Evolutionary conservation across 1,140 invertebrate species (phyloP).

Genomic region (Metopolophium dirhodum): DNA sequence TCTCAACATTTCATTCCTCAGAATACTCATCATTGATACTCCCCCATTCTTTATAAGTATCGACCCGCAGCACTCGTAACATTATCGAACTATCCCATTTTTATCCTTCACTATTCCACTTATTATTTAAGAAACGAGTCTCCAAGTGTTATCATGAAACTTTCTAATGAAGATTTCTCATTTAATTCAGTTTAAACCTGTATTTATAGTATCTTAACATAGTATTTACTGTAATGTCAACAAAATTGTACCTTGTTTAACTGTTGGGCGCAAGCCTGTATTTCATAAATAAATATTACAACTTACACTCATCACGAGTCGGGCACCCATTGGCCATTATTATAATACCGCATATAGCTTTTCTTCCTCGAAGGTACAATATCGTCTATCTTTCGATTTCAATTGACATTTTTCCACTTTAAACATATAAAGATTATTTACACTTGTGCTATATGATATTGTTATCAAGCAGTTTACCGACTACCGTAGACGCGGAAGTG

Average conservation of each 20-base stretch:
- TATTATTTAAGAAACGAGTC: background rate
- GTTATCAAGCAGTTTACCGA: too few species aligned
- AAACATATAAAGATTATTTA: too few species aligned
- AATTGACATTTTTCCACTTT: too few species aligned
- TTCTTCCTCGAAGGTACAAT: too few species aligned
- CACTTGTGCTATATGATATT: too few species aligned
- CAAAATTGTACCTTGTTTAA: background rate
- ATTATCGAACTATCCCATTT: background rate
- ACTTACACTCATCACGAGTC: too few species aligned
- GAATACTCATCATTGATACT: background rate
- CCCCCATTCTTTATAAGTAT: background rate
- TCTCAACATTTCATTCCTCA: background rate
- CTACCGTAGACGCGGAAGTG: too few species aligned
- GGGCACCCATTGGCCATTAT: too few species aligned
- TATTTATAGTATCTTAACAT: background rate
- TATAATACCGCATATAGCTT: too few species aligned
- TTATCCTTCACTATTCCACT: background rate
- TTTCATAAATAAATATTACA: too few species aligned
- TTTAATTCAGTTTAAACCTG: background rate
- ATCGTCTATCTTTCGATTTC: too few species aligned
- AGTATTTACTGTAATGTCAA: background rate
- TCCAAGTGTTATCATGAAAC: background rate
- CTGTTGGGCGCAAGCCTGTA: background rate
- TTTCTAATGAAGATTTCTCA: background rate
- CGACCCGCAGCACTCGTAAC: background rate